These are phyloP conservation scores for Dolomedes plantarius DNA, from an alignment of 2,888 invertebrate species.

Conservation along the genomic window DNA sequence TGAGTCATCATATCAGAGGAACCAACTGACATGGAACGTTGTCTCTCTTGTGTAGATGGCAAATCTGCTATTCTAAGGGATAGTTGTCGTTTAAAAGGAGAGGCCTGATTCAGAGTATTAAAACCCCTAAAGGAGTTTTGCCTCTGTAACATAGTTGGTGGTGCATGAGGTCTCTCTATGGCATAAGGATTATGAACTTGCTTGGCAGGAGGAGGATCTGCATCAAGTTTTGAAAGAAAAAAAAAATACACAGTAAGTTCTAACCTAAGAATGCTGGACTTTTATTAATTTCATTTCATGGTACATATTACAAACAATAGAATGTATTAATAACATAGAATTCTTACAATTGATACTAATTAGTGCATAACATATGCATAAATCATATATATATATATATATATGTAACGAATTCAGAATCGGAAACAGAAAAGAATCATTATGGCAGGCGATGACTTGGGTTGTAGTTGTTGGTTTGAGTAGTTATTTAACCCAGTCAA, in stretches of 20 bases:
- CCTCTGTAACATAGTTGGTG: conserved; percentile 93
- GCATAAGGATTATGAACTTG: conserved; percentile 90
- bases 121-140: conserved; percentile 97
- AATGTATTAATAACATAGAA: too few relatives aligned
- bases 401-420: too few relatives aligned
- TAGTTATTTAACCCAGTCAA: too few relatives aligned
- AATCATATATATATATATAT: too few relatives aligned
- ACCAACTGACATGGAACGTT: conserved; percentile 74
- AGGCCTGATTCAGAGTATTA: conserved; percentile 85
- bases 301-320: not conserved
- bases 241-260: not conserved
- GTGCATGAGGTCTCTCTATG: conserved; percentile 96
- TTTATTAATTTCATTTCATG: not conserved
- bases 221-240: conserved; percentile 72
- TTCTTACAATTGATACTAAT: too few relatives aligned
- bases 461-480: too few relatives aligned
- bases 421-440: too few relatives aligned
- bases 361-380: too few relatives aligned
- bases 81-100: conserved; percentile 96
- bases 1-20: conserved; percentile 68
- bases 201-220: conserved; percentile 78
- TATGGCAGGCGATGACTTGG: too few relatives aligned
- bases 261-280: conserved; percentile 9
- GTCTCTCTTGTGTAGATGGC: conserved; percentile 94
- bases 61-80: conserved; percentile 91